phyloP scores from a whole-genome alignment of 2,113 vertebrate species.

The Apteryx mantelli region DNA sequence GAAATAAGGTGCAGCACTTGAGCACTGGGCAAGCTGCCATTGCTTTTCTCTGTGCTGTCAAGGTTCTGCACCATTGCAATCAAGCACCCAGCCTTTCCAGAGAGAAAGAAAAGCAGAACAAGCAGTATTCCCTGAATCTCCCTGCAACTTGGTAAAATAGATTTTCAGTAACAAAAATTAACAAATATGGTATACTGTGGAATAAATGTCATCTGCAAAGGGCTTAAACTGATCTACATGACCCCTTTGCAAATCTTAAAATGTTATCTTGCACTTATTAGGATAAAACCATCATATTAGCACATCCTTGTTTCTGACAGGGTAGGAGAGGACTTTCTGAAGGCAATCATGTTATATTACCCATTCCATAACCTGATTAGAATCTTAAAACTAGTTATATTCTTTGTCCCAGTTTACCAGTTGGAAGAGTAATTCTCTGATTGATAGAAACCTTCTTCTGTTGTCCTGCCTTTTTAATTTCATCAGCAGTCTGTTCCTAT shows the following conservation, averaged over 20 bases:
- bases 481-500: background rate
- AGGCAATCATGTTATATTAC: background rate
- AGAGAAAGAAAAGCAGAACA: background rate
- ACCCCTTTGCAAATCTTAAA: background rate
- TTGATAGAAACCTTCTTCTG: slow-evolving; percentile 14
- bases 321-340: background rate
- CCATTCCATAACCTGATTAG: slow-evolving; percentile 19
- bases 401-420: background rate
- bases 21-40: slow-evolving; percentile 44
- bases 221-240: background rate
- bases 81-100: background rate
- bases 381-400: slow-evolving; percentile 32
- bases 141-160: background rate
- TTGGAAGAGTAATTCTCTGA: slow-evolving; percentile 31
- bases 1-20: slow-evolving; percentile 25
- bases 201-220: background rate
- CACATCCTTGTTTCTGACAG: background rate
- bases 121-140: background rate
- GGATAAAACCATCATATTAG: background rate
- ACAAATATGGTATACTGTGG: background rate
- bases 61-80: background rate
- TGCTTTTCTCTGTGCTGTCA: background rate
- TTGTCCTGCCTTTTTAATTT: slow-evolving; percentile 23
- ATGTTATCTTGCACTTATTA: background rate
- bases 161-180: background rate